Percentiles rank a stretch among this genome's conserved stretches.
These are phyloP conservation scores for Hemicrepidius hirtus DNA, from an alignment of 2,888 invertebrate species.

Conservation along the genomic window DNA sequence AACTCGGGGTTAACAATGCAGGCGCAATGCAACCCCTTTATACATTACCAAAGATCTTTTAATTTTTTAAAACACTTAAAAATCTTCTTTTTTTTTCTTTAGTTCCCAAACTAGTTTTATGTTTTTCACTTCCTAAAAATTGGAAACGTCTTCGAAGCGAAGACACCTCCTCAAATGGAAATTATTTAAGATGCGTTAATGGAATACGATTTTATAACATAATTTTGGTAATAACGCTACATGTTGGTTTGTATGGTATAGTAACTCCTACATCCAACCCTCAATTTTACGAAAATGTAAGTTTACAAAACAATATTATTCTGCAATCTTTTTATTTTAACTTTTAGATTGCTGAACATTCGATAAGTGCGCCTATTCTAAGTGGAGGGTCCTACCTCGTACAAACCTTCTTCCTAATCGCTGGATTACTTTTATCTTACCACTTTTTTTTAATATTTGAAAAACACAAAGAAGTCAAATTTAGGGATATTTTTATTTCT, in stretches of 20 bases:
- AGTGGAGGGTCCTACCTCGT: conserved; percentile 68
- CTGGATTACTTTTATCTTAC: conserved; percentile 66
- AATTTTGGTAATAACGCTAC: conserved; percentile 41
- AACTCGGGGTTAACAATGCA: too few species aligned
- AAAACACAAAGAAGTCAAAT: conserved; percentile 53
- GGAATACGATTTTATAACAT: conserved; percentile 51
- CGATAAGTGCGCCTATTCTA: conserved; percentile 61
- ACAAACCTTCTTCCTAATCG: conserved; percentile 68
- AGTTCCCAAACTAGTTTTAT: conserved; percentile 37
- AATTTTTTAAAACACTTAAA: background rate
- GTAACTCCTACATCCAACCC: conserved; percentile 38
- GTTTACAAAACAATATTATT: too few species aligned
- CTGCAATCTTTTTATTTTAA: too few species aligned
- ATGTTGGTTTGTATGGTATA: conserved; percentile 42
- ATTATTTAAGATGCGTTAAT: conserved; percentile 43
- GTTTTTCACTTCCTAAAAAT: conserved; percentile 49
- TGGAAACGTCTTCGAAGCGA: conserved; percentile 43
- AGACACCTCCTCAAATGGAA: conserved; percentile 23
- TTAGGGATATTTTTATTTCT: conserved; percentile 58
- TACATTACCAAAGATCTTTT: background rate
- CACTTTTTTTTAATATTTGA: conserved; percentile 55
- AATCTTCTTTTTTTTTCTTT: too few species aligned
- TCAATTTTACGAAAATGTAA: conserved; percentile 44
- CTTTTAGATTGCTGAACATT: conserved; percentile 50
- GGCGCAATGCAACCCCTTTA: too few species aligned